Conservation (phyloP, 2,113 vertebrate genomes). For the Grus americana region DNA sequence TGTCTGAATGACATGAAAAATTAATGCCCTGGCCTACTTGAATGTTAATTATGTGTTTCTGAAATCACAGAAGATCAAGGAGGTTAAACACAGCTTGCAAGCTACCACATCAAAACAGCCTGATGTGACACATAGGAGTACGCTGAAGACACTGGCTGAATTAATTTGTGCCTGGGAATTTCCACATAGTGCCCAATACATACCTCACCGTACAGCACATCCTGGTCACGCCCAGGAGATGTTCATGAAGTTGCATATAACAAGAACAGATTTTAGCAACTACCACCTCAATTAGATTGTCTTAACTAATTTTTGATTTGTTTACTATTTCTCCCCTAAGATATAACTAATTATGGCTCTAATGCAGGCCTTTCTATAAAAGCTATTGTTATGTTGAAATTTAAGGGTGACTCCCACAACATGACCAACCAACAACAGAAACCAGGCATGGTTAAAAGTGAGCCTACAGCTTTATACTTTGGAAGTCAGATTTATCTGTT, state of each 20-base stretch:
- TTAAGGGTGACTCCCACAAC: background rate
- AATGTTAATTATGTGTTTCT: background rate
- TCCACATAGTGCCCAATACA: background rate
- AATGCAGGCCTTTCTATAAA: background rate
- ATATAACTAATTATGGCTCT: background rate
- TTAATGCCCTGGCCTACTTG: background rate
- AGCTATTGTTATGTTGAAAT: background rate
- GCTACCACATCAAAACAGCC: background rate
- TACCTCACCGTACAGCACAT: accelerated
- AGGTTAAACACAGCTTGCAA: background rate
- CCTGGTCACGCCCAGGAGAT: background rate
- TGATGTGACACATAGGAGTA: background rate
- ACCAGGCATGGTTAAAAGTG: background rate
- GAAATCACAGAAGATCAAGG: background rate
- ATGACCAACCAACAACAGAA: background rate
- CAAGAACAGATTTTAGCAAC: background rate
- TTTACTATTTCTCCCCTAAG: background rate
- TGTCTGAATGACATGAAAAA: background rate
- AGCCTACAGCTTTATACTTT: background rate
- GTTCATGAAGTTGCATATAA: background rate
- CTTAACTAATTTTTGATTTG: background rate
- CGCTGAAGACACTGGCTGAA: background rate
- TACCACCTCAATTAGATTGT: background rate
- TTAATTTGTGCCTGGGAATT: background rate
- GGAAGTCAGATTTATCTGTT: background rate